Evolutionary conservation across 2,888 invertebrate genomes (phyloP), one percentile per base, ranked within the genome.

Genomic region (Meteorus cinctellus): DNA sequence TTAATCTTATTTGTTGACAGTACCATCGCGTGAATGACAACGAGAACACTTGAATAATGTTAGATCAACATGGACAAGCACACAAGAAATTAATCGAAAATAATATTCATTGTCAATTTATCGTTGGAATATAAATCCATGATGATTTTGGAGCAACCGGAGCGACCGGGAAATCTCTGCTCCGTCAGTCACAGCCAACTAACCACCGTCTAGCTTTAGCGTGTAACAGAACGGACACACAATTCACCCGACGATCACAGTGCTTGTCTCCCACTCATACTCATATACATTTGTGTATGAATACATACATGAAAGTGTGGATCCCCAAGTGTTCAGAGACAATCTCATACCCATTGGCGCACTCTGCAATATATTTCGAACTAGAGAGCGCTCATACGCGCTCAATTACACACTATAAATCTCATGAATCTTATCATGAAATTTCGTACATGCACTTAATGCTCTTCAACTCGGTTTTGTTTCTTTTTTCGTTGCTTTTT

Each of bases 1-100:
- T 72, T 41, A 72, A 62, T 74, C 41, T 73, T 67, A 66, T 72
- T 68, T 72, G 76, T 76, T 76, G 72, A 76, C 63, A 76, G 65
- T 65, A 76, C 72, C 76, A 68, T 68, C 66, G 68, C 62, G 31
- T 45, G 68, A 68, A 72, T 24, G 63, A 48, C 63, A 69, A 72
- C 67, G 45, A 75, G 62, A 67, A 31, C 70, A 72, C 72, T 67
- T 48, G 62, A 59, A 71, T 41, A 66, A 36, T 41, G n/a, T 66
- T 60, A 19, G 67, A 71, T 72, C 41, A 51, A 72, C 76, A 72
- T 72, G 29, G 63, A 51, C 72, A 72, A 55, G 63, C 34, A 31
- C 14, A 31, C 69, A 51, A 41, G 8, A 41, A 41, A 41, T 14
- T 29, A 69, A 48, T 31, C 16, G 19, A 51, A 31, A 31, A 55